These are phyloP conservation scores for Achroia grisella DNA, from an alignment of 1,140 invertebrate genomes.

Conservation along the genomic window DNA sequence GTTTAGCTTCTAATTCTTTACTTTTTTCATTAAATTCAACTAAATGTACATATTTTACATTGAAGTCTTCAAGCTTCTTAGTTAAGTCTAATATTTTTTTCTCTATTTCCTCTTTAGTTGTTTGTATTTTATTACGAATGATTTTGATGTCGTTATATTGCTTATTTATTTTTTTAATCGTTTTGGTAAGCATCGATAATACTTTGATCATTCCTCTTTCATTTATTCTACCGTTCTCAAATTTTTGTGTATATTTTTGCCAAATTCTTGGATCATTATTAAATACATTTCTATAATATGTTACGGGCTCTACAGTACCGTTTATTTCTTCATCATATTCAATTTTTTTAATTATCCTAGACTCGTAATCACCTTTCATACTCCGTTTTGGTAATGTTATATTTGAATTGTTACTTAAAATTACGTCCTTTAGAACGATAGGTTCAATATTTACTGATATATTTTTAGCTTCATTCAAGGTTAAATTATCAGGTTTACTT, in stretches of 20 bases:
- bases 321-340: conserved; percentile 23
- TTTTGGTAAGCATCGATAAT: conserved; percentile 51
- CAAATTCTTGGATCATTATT: conserved; percentile 32
- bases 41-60: conserved; percentile 37
- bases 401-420: not conserved
- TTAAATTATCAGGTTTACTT: too few species aligned
- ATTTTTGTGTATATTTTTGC: conserved; percentile 28
- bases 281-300: conserved; percentile 32
- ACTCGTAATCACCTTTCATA: conserved; percentile 30
- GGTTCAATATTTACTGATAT: too few species aligned
- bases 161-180: conserved; percentile 59
- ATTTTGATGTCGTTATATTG: conserved; percentile 53
- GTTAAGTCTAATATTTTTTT: conserved; percentile 34
- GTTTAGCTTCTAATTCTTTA: conserved; percentile 26
- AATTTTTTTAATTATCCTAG: conserved; percentile 29
- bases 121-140: conserved; percentile 34
- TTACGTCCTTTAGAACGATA: too few species aligned
- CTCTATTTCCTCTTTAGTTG: conserved; percentile 37
- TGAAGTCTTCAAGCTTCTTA: conserved; percentile 43
- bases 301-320: not conserved
- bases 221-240: conserved; percentile 32
- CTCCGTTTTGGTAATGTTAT: conserved; percentile 30
- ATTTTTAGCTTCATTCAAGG: too few species aligned
- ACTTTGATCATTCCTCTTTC: conserved; percentile 55
- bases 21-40: conserved; percentile 36